Conservation (phyloP, 2,888 invertebrate genomes). For the Catocala sponsa region DNA sequence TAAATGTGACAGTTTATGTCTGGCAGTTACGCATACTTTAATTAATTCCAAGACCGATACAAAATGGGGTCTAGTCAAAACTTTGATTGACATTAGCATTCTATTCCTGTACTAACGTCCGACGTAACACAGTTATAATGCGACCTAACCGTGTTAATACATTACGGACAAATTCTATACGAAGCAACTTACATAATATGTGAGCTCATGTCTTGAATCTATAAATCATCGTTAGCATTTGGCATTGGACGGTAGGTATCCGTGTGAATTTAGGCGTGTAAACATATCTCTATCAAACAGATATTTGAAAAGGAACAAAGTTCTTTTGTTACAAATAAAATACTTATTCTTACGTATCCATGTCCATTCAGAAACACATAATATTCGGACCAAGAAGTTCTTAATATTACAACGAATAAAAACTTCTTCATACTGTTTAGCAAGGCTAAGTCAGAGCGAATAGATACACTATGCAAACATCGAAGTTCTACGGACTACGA, state of each 20-base stretch:
- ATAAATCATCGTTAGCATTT: conserved; percentile 37
- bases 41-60: not conserved
- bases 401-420: no score
- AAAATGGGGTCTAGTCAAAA: conserved; percentile 3
- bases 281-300: conserved; percentile 16
- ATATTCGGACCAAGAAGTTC: not conserved
- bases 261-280: conserved; percentile 17
- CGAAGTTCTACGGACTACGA: conserved; percentile 11
- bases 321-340: conserved; percentile 8
- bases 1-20: not conserved
- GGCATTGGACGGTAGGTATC: conserved; percentile 20
- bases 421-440: not conserved
- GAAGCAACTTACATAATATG: conserved; percentile 7
- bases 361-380: not conserved
- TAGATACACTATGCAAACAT: conserved; percentile 26
- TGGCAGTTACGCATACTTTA: not conserved
- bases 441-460: no score
- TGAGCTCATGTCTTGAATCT: conserved; percentile 16
- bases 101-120: conserved; percentile 4
- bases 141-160: conserved; percentile 13
- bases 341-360: not conserved
- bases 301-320: conserved; percentile 11
- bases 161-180: conserved; percentile 16
- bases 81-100: conserved; percentile 12
- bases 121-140: conserved; percentile 1